Evolutionary conservation across 1,140 invertebrate genomes (phyloP).

Genomic region (Diachasmimorpha longicaudata): DNA sequence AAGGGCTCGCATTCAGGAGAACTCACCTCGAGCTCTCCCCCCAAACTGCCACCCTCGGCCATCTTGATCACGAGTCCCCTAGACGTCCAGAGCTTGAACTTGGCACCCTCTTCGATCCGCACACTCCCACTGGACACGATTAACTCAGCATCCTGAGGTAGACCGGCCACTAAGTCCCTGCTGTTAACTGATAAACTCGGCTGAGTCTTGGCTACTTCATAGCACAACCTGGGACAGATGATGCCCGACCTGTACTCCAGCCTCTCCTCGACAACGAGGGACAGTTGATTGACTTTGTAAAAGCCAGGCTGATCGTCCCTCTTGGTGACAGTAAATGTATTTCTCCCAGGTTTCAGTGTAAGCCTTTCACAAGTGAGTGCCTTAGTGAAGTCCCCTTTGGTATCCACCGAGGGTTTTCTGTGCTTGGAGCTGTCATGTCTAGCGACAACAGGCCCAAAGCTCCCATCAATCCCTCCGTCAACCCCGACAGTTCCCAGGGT

Average conservation of each 20-base stretch:
- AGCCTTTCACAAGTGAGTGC: slow-evolving; percentile 67
- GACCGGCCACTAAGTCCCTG: slow-evolving; percentile 72
- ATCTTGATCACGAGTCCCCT: slow-evolving; percentile 64
- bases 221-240: slow-evolving; percentile 58
- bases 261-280: slow-evolving; percentile 65
- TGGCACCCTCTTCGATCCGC: slow-evolving; percentile 61
- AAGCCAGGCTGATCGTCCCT: slow-evolving; percentile 66
- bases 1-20: slow-evolving; percentile 75
- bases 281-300: slow-evolving; percentile 68
- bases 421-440: slow-evolving; percentile 68
- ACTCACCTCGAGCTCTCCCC: slow-evolving; percentile 67
- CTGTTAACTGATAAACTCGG: slow-evolving; percentile 62
- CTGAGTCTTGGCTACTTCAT: slow-evolving; percentile 66
- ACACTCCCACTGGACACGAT: slow-evolving; percentile 74
- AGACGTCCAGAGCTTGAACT: slow-evolving; percentile 66
- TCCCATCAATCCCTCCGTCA: no score
- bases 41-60: slow-evolving; percentile 50
- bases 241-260: slow-evolving; percentile 61
- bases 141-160: slow-evolving; percentile 73
- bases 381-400: slow-evolving; percentile 69
- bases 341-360: slow-evolving; percentile 73
- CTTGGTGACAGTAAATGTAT: slow-evolving; percentile 70
- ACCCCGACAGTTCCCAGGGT: background rate
- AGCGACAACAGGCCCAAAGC: slow-evolving; percentile 71
- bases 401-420: slow-evolving; percentile 62